Evolutionary conservation across 2,113 vertebrate genomes (phyloP).

Genomic region (Albula glossodonta): DNA sequence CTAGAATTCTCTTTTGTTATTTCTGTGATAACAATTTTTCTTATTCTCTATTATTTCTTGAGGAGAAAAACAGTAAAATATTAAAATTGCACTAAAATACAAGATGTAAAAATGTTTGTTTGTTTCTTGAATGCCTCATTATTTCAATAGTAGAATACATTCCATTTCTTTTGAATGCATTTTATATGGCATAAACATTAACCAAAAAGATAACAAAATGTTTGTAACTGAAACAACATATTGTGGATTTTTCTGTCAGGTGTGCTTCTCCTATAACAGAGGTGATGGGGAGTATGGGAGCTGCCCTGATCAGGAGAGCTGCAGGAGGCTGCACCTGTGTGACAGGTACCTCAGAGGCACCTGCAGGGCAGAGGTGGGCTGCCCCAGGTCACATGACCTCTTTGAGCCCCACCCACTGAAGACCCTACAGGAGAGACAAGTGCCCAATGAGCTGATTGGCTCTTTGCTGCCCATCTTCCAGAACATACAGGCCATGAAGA

Average conservation of each 20-base stretch:
- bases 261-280: slow-evolving; percentile 68
- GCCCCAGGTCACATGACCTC: slow-evolving; percentile 58
- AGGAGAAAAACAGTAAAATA: no score
- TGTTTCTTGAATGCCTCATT: no score
- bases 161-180: no score
- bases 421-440: slow-evolving; percentile 35
- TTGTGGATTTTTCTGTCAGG: slow-evolving; percentile 38
- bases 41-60: not conserved
- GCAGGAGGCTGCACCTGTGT: slow-evolving; percentile 65
- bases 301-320: slow-evolving; percentile 45
- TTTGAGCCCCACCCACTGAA: slow-evolving; percentile 51
- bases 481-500: slow-evolving; percentile 54
- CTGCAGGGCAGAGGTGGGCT: slow-evolving; percentile 47
- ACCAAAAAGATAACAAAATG: no score
- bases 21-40: not conserved
- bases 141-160: no score
- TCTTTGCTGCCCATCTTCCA: slow-evolving; percentile 53
- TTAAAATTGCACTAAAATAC: no score
- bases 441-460: slow-evolving; percentile 42
- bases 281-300: slow-evolving; percentile 47
- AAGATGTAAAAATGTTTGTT: no score
- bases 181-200: no score
- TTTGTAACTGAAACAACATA: not conserved
- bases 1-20: not conserved
- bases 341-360: slow-evolving; percentile 42